phyloP scores from a whole-genome alignment of 2,888 invertebrate species.

The Stegophylla sp. region DNA sequence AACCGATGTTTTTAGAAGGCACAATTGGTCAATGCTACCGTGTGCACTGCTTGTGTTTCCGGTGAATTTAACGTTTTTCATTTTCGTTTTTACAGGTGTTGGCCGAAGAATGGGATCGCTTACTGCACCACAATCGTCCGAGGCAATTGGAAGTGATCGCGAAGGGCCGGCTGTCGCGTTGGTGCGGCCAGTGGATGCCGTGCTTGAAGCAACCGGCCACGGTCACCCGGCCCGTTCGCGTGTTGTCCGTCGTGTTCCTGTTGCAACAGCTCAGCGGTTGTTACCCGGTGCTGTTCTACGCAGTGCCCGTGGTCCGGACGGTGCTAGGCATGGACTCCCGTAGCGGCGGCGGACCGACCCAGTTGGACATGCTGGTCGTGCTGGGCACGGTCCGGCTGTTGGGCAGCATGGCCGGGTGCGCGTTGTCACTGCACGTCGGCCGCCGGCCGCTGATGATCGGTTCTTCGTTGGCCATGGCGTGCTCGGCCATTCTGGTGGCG shows the following conservation, averaged over 20 bases:
- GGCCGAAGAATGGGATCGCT: constrained; percentile 17
- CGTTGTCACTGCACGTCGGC: constrained; percentile 67
- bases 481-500: constrained; percentile 40
- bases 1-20: too few relatives aligned
- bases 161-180: neutral
- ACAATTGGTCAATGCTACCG: too few relatives aligned
- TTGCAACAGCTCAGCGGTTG: constrained; percentile 69
- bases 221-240: constrained; percentile 65
- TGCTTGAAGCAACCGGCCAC: neutral
- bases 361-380: constrained; percentile 44
- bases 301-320: constrained; percentile 67
- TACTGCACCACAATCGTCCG: neutral
- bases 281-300: constrained; percentile 71
- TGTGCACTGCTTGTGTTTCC: too few relatives aligned
- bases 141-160: neutral
- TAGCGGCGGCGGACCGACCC: neutral
- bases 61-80: too few relatives aligned
- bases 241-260: constrained; percentile 67
- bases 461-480: constrained; percentile 69
- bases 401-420: constrained; percentile 67
- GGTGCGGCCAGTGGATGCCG: neutral
- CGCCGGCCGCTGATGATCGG: constrained; percentile 67
- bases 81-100: constrained; percentile 9
- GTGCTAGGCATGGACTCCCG: constrained; percentile 63
- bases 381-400: constrained; percentile 68